These are phyloP conservation scores for Manis javanica DNA, from an alignment of 2,797 vertebrate genomes.

Conservation along the genomic window DNA sequence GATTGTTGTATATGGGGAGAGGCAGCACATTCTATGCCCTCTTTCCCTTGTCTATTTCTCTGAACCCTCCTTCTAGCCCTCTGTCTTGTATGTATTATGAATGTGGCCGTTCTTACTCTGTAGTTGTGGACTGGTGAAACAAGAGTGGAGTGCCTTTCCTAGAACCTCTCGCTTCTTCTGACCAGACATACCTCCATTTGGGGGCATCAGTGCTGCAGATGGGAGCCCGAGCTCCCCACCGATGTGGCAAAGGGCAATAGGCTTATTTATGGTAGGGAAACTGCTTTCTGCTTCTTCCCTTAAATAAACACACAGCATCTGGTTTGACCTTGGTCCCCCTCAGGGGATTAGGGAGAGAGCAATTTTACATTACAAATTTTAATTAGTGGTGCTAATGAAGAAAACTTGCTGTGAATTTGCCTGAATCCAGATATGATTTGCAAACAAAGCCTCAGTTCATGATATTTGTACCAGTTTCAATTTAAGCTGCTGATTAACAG, in stretches of 20 bases:
- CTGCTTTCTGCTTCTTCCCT: neutral
- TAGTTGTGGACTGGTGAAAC: neutral
- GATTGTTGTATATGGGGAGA: neutral
- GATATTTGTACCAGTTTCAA: slow-evolving; percentile 53
- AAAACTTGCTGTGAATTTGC: slow-evolving; percentile 61
- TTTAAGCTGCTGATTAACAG: slow-evolving; percentile 64
- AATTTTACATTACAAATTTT: slow-evolving; percentile 56
- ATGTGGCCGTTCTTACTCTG: neutral
- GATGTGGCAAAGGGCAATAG: neutral
- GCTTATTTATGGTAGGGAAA: neutral
- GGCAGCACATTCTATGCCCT: neutral
- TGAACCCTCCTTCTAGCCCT: too few relatives aligned
- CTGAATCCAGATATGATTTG: slow-evolving; percentile 61
- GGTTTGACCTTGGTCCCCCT: neutral
- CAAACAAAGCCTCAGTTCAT: slow-evolving; percentile 68
- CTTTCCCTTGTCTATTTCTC: neutral
- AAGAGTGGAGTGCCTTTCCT: neutral
- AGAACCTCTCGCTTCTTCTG: neutral
- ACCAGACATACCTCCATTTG: neutral
- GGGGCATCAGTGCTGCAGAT: neutral
- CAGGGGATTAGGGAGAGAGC: neutral
- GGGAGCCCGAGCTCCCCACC: rapidly evolving
- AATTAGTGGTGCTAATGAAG: slow-evolving; percentile 18
- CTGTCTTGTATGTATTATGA: neutral
- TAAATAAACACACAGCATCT: neutral